Percentiles rank a stretch among this genome's conserved stretches.
phyloP scores from a whole-genome alignment of 1,140 invertebrate species.

The Philopotamus ludificatus region DNA sequence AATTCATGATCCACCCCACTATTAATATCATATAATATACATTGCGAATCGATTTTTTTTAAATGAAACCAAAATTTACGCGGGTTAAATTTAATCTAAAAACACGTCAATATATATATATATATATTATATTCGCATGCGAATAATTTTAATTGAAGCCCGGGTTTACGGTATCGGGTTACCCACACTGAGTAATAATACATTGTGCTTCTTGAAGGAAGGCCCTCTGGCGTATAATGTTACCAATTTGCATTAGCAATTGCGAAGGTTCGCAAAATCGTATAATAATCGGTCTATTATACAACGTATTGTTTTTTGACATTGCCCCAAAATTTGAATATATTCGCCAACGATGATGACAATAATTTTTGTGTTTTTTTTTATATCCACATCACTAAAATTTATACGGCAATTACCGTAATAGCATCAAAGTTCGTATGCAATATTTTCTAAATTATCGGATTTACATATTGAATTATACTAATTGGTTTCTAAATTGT shows the following conservation, averaged over 20 bases:
- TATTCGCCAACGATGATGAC: background rate
- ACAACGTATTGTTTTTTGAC: too few species aligned
- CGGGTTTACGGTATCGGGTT: background rate
- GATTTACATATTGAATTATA: background rate
- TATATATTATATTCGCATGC: background rate
- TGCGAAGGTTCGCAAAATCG: background rate
- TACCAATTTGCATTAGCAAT: background rate
- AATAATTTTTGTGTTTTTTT: background rate
- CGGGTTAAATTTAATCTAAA: too few species aligned
- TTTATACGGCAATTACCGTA: background rate
- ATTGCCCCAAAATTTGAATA: too few species aligned
- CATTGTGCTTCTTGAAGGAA: background rate
- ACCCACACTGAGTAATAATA: background rate
- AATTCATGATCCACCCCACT: background rate
- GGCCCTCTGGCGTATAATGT: background rate
- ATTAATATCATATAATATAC: background rate
- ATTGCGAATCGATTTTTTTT: too few species aligned
- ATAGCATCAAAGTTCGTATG: background rate
- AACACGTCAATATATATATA: background rate
- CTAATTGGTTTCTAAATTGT: background rate
- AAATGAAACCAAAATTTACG: too few species aligned
- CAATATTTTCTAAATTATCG: constrained; percentile 1
- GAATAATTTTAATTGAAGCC: background rate
- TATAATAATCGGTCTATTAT: background rate
- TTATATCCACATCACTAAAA: background rate